phyloP scores from a whole-genome alignment of 2,888 invertebrate genomes.

The Harpagoxenus sublaevis region DNA sequence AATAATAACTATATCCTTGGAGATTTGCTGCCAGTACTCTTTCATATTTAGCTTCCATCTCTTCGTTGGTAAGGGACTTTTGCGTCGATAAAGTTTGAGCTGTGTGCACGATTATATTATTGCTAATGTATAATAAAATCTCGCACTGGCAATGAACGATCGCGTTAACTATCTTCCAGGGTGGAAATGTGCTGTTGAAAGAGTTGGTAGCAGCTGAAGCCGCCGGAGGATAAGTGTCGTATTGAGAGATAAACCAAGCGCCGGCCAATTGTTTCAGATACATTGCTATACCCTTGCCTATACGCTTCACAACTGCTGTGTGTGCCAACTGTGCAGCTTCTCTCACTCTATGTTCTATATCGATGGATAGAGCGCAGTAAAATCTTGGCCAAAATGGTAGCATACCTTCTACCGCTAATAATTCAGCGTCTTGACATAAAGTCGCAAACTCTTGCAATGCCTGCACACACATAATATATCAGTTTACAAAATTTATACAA shows the following conservation, averaged over 20 bases:
- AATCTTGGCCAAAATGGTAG: constrained; percentile 94
- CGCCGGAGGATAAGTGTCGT: constrained; percentile 95
- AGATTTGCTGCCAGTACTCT: constrained; percentile 90
- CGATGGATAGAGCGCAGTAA: constrained; percentile 92
- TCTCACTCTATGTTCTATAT: constrained; percentile 94
- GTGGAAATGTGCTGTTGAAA: constrained; percentile 92
- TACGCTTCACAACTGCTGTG: constrained; percentile 89
- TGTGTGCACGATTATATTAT: constrained; percentile 90
- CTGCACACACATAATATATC: constrained; percentile 85
- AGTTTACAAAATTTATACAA: constrained; percentile 25
- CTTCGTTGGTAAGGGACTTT: constrained; percentile 88
- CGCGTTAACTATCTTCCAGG: constrained; percentile 92
- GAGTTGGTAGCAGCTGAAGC: constrained; percentile 90
- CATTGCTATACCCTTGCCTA: constrained; percentile 93
- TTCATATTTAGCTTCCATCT: constrained; percentile 90
- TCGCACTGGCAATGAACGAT: constrained; percentile 94
- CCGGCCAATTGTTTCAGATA: constrained; percentile 93
- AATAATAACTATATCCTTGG: constrained; percentile 89
- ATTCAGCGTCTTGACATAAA: constrained; percentile 89
- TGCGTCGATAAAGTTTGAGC: constrained; percentile 87
- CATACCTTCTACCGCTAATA: constrained; percentile 90
- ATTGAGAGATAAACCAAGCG: constrained; percentile 94
- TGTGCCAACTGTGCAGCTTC: constrained; percentile 93
- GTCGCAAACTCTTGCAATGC: constrained; percentile 94
- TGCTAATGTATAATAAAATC: constrained; percentile 91